These are phyloP conservation scores for Heterodera filipjevi DNA, from an alignment of 2,888 invertebrate species.

Conservation along the genomic window DNA sequence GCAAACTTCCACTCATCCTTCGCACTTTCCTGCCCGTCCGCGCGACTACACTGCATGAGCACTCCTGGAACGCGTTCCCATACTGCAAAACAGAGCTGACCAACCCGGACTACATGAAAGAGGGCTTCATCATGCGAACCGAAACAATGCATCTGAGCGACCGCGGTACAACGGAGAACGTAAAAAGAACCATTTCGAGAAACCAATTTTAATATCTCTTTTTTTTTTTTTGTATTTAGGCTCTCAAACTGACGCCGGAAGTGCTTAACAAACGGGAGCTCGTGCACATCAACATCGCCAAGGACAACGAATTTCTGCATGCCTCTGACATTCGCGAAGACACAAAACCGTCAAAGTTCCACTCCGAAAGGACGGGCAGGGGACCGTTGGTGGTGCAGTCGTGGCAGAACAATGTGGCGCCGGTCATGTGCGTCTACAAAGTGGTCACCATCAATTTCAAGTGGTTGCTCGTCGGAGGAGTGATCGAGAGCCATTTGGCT, in stretches of 20 bases:
- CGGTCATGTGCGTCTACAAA: conserved; percentile 96
- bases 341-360: conserved; percentile 84
- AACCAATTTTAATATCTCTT: background rate
- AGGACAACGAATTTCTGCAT: conserved; percentile 72
- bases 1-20: conserved; percentile 87
- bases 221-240: conserved; percentile 71
- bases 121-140: conserved; percentile 87
- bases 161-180: conserved; percentile 68
- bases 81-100: conserved; percentile 67
- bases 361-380: conserved; percentile 87
- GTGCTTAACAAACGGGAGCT: conserved; percentile 82
- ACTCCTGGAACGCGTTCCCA: conserved; percentile 99
- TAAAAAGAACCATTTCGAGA: conserved; percentile 74
- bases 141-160: conserved; percentile 92
- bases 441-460: conserved; percentile 95
- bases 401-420: conserved; percentile 53
- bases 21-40: conserved; percentile 86
- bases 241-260: conserved; percentile 85
- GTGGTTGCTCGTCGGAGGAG: conserved; percentile 90
- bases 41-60: conserved; percentile 93
- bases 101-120: conserved; percentile 80
- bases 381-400: conserved; percentile 76
- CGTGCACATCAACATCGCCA: conserved; percentile 90
- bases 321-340: conserved; percentile 80
- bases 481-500: conserved; percentile 76